Evolutionary conservation across 2,113 vertebrate genomes (phyloP).

Genomic region (Callipepla californica): DNA sequence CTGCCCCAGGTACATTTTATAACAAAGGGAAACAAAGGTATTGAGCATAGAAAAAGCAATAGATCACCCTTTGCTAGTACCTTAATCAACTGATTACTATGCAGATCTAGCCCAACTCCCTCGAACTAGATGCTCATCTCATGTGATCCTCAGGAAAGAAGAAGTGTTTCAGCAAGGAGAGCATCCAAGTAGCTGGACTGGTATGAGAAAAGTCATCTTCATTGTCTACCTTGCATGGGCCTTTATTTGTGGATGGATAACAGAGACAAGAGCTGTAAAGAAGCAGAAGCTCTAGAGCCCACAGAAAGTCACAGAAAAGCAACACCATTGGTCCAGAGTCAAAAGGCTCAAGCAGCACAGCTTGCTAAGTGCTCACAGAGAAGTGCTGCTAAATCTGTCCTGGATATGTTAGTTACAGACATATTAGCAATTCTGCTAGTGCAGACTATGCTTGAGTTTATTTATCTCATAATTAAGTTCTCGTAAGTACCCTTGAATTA

Average conservation of each 20-base stretch:
- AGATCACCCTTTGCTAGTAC: neutral
- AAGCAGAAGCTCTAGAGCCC: neutral
- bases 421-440: neutral
- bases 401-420: rapidly evolving
- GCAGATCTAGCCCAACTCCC: neutral
- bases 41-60: neutral
- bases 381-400: neutral
- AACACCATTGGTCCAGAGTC: neutral
- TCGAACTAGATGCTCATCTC: neutral
- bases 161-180: rapidly evolving
- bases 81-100: rapidly evolving
- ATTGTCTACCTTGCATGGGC: neutral
- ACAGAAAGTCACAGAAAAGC: neutral
- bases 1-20: neutral
- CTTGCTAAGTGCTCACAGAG: rapidly evolving
- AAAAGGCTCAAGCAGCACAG: neutral
- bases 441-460: neutral
- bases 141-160: neutral
- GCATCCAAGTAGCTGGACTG: rapidly evolving
- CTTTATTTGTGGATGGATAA: neutral
- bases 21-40: neutral
- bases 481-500: slow-evolving; percentile 40
- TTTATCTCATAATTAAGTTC: slow-evolving; percentile 23
- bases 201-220: neutral
- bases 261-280: neutral